These are phyloP conservation scores for Motacilla tschutschensis DNA, from an alignment of 2,113 vertebrate genomes.

Conservation along the genomic window DNA sequence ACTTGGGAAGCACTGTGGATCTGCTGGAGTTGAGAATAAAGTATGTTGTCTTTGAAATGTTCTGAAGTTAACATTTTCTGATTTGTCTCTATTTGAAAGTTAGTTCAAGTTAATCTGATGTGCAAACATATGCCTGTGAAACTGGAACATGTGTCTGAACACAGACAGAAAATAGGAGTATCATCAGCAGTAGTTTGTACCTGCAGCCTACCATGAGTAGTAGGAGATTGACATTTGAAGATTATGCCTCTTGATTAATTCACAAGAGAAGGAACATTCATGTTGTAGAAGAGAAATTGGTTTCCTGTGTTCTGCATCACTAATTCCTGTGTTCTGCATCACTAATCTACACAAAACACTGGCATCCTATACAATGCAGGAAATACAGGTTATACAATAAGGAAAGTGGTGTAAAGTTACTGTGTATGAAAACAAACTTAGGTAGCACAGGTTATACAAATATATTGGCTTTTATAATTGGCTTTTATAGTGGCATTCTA, in stretches of 20 bases:
- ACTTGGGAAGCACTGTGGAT: not conserved
- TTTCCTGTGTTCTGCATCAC: not conserved
- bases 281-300: not conserved
- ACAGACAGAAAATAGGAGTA: not conserved
- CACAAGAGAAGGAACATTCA: not conserved
- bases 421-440: not conserved
- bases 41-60: not conserved
- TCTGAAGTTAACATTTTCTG: not conserved
- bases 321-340: not conserved
- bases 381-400: not conserved
- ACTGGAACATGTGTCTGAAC: not conserved
- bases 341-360: not conserved
- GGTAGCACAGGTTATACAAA: not conserved
- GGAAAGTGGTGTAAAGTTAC: not conserved
- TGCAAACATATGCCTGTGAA: not conserved
- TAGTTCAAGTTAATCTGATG: not conserved
- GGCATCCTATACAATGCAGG: not conserved
- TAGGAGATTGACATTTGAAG: not conserved
- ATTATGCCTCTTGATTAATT: not conserved
- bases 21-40: not conserved
- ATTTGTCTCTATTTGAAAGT: not conserved
- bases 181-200: not conserved
- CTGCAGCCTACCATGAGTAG: not conserved
- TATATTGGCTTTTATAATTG: not conserved
- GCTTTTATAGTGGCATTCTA: not conserved